A percentile compares a stretch with the other conserved stretches of the same genome.
phyloP scores from a whole-genome alignment of 2,113 vertebrate species.

The Cyprinus carpio region DNA sequence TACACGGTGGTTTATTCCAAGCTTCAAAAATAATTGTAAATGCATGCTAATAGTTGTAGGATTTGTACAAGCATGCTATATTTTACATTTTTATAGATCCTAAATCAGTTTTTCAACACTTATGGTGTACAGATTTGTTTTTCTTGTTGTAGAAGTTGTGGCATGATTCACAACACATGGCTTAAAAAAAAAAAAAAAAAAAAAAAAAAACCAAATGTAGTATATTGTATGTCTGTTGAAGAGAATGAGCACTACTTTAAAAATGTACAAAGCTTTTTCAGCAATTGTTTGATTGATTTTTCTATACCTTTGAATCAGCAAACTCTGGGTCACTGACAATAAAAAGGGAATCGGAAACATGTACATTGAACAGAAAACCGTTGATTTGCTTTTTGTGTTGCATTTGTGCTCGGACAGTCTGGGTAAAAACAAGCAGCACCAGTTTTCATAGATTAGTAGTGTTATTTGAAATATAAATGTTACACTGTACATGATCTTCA shows the following conservation, averaged over 20 bases:
- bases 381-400: not conserved
- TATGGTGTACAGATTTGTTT: not conserved
- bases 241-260: not conserved
- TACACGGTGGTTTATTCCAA: constrained; percentile 43
- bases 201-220: not conserved
- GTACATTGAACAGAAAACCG: not conserved
- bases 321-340: not conserved
- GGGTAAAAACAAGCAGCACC: constrained; percentile 27
- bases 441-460: constrained; percentile 28
- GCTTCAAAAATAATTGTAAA: constrained; percentile 36
- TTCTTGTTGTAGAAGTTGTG: not conserved
- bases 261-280: not conserved
- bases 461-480: constrained; percentile 20
- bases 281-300: not conserved
- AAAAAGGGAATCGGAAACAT: not conserved
- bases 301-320: not conserved
- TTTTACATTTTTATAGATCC: constrained; percentile 16
- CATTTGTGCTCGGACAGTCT: not conserved
- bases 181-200: not conserved
- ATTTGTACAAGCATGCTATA: constrained; percentile 21
- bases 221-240: constrained; percentile 19
- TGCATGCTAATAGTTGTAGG: constrained; percentile 10
- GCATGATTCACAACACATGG: not conserved
- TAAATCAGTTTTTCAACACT: not conserved
- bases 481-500: not conserved